Percentiles rank a stretch among this genome's conserved stretches.
Evolutionary conservation across 1,140 invertebrate species (phyloP).

Genomic region (Bactericera cockerelli): DNA sequence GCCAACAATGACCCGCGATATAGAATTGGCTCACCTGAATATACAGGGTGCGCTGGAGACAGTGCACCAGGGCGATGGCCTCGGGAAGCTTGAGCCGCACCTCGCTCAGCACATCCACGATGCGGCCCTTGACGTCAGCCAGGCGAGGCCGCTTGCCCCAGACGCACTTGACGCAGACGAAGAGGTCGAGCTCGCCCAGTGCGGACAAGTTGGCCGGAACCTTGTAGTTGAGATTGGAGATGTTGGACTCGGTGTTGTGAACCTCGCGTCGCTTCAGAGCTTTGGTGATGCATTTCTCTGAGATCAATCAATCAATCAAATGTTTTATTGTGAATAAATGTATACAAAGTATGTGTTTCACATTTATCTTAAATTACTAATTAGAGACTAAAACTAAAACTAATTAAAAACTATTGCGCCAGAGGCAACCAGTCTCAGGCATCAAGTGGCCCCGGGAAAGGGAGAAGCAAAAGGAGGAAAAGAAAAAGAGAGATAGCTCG

Average conservation of each 20-base stretch:
- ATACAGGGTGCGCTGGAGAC: background rate
- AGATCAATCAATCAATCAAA: background rate
- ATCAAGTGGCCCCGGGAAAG: too few species aligned
- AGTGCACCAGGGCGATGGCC: background rate
- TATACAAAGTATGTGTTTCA: too few species aligned
- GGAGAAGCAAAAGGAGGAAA: too few species aligned
- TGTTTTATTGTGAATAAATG: too few species aligned
- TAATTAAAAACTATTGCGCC: too few species aligned
- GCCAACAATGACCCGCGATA: too few species aligned
- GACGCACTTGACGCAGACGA: background rate
- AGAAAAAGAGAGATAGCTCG: too few species aligned
- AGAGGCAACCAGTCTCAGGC: too few species aligned
- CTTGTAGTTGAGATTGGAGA: background rate
- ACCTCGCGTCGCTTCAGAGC: background rate
- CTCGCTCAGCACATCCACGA: background rate
- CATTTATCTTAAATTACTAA: too few species aligned
- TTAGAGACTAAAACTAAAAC: too few species aligned
- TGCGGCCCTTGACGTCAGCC: background rate
- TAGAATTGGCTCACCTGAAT: background rate
- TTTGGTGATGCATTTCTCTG: background rate
- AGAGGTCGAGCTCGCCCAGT: background rate
- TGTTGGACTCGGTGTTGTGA: background rate
- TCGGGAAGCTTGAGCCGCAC: background rate
- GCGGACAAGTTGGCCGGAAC: background rate
- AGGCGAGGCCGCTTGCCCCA: constrained; percentile 2